Percentiles rank a stretch among this genome's conserved stretches.
phyloP scores from a whole-genome alignment of 2,888 invertebrate genomes.

The Melieria crassipennis region DNA sequence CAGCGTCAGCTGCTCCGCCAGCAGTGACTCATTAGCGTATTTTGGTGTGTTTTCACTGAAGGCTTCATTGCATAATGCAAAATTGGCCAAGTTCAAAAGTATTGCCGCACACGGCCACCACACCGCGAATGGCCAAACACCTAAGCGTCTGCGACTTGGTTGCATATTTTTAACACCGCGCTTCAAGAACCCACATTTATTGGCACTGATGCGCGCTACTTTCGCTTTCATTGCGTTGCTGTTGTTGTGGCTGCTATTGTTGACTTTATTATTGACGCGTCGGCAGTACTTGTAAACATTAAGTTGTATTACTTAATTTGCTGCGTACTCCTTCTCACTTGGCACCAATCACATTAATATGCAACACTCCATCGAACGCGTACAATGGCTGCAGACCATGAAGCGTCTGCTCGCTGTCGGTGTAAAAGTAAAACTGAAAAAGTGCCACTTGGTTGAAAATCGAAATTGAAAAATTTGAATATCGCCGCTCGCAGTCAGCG shows the following conservation, averaged over 20 bases:
- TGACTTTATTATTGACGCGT: slow-evolving; percentile 30
- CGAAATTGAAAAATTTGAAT: slow-evolving; percentile 18
- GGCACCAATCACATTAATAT: background rate
- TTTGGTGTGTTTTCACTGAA: slow-evolving; percentile 45
- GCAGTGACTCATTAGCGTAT: slow-evolving; percentile 53
- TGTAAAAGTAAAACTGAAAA: slow-evolving; percentile 24
- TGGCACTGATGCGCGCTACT: slow-evolving; percentile 38
- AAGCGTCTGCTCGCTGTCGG: slow-evolving; percentile 7
- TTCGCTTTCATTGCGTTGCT: slow-evolving; percentile 49
- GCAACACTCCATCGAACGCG: background rate
- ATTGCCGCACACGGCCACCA: slow-evolving; percentile 45
- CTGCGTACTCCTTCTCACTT: background rate
- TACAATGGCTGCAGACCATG: background rate
- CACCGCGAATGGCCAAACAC: slow-evolving; percentile 6
- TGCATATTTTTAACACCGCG: background rate
- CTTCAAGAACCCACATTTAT: no score
- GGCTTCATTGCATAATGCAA: slow-evolving; percentile 55
- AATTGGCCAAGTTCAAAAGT: slow-evolving; percentile 47
- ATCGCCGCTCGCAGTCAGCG: slow-evolving; percentile 1
- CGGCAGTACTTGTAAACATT: background rate
- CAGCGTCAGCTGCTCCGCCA: slow-evolving; percentile 27
- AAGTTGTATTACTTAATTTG: background rate
- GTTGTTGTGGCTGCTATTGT: slow-evolving; percentile 15
- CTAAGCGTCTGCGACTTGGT: slow-evolving; percentile 3
- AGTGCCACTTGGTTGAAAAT: slow-evolving; percentile 3